Percentiles rank a stretch among this genome's conserved stretches.
phyloP scores from a whole-genome alignment of 2,888 invertebrate genomes.

The Volucella bombylans region DNA sequence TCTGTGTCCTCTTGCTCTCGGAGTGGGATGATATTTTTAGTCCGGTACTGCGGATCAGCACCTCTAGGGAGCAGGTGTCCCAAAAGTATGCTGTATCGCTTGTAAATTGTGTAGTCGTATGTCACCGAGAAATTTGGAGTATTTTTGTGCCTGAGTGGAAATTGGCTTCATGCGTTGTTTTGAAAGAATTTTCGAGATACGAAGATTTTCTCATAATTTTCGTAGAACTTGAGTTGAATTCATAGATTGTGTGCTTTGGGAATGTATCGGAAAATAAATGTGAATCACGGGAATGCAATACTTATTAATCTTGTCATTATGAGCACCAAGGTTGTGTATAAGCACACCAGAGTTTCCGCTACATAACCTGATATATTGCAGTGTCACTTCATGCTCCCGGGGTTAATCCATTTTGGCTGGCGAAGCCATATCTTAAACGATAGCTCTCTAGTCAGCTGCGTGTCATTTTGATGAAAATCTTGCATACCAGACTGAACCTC shows the following conservation, averaged over 20 bases:
- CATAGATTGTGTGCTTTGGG: neutral
- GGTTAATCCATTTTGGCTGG: too few species aligned
- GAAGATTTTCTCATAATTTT: slow-evolving; percentile 6
- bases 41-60: slow-evolving; percentile 56
- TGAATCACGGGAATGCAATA: too few species aligned
- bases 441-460: too few species aligned
- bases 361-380: too few species aligned
- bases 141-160: slow-evolving; percentile 22
- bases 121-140: slow-evolving; percentile 39
- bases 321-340: too few species aligned
- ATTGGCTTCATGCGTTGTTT: neutral
- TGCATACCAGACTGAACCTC: too few species aligned
- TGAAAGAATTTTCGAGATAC: slow-evolving; percentile 28
- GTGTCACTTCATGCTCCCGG: too few species aligned
- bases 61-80: slow-evolving; percentile 63
- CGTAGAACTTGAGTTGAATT: slow-evolving; percentile 28
- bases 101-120: slow-evolving; percentile 26
- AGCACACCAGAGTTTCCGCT: too few species aligned
- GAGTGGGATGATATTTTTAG: slow-evolving; percentile 44
- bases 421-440: too few species aligned
- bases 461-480: too few species aligned
- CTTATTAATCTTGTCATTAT: too few species aligned
- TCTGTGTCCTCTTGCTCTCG: slow-evolving; percentile 10
- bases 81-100: slow-evolving; percentile 9
- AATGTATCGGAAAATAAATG: neutral